Percentiles rank a stretch among this genome's conserved stretches.
Evolutionary conservation across 2,113 vertebrate genomes (phyloP).

Genomic region (Nannobrachium achirus): DNA sequence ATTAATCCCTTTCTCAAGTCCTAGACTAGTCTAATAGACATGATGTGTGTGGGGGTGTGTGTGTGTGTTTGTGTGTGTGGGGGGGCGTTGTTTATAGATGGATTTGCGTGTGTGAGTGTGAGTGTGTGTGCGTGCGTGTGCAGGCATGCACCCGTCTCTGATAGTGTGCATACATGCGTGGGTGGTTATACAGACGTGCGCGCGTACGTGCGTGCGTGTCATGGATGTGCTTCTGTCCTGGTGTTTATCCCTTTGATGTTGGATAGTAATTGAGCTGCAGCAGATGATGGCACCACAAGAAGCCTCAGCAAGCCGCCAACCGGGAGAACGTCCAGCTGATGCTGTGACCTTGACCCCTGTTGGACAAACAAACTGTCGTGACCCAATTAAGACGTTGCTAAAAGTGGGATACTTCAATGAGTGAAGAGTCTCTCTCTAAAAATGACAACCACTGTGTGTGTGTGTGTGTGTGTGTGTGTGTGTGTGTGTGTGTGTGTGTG

Average conservation of each 20-base stretch:
- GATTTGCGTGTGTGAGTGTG: slow-evolving; percentile 16
- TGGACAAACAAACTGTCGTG: too few species aligned
- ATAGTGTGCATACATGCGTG: background rate
- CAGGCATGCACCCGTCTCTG: background rate
- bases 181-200: background rate
- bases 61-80: slow-evolving; percentile 4
- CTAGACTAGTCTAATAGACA: slow-evolving; percentile 51
- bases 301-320: slow-evolving; percentile 48
- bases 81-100: background rate
- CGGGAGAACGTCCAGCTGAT: slow-evolving; percentile 30
- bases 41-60: slow-evolving; percentile 1
- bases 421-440: too few species aligned
- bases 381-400: too few species aligned
- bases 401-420: too few species aligned
- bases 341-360: slow-evolving; percentile 47
- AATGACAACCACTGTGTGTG: too few species aligned
- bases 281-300: slow-evolving; percentile 62
- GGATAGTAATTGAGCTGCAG: slow-evolving; percentile 62
- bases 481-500: too few species aligned
- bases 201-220: slow-evolving; percentile 38
- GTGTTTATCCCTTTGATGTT: slow-evolving; percentile 66
- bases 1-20: slow-evolving; percentile 50
- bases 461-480: too few species aligned
- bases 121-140: slow-evolving; percentile 11
- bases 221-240: slow-evolving; percentile 51